Evolutionary conservation across 2,797 vertebrate species (phyloP), one percentile per base, ranked within the genome.

Genomic region (Aythya fuligula): DNA sequence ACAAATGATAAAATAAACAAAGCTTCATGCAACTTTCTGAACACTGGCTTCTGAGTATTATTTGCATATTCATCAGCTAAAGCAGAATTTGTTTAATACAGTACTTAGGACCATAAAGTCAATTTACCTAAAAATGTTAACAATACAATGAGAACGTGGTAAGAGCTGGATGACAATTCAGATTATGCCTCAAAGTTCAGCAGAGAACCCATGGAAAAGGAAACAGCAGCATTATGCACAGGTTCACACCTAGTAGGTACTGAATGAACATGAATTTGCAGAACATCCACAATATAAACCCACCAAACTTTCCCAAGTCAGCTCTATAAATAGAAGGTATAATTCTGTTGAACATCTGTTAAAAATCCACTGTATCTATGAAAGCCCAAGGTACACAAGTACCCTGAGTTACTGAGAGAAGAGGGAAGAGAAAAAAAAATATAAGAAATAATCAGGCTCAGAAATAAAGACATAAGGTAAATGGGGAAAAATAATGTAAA

Each of bases 221-320:
- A 94, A 88, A 87, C 76, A 90, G 90, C 66, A 94, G 90, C 62
- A 78, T 62, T 51, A 2, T 43, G 64, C 69, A 61, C 85, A 83
- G 61, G 88, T 78, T 97, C 94, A 90, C 95, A 90, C 93, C 87
- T 96, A 92, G 92, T 65, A 78, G 69, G 79, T 92, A 85, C 58
- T 87, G 90, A 91, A 90, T 54, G 78, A 92, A 74, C 70, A 87
- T 85, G 57, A 93, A 87, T 95, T 72, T 89, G 84, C 57, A 92
- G 81, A 86, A 89, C 85, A 94, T 67, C 88, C 83, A 80, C 94
- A 88, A 9, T 2, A 34, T 34, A 43, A 91, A 89, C 49, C 60
- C 11, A 32, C 20, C 82, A 89, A 90, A 67, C 49, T 95, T 67
- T 69, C 76, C 85, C 94, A 78, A 90, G 94, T 87, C 90, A 94